phyloP scores from a whole-genome alignment of 2,797 vertebrate genomes.

The Hephaestus fuliginosus region DNA sequence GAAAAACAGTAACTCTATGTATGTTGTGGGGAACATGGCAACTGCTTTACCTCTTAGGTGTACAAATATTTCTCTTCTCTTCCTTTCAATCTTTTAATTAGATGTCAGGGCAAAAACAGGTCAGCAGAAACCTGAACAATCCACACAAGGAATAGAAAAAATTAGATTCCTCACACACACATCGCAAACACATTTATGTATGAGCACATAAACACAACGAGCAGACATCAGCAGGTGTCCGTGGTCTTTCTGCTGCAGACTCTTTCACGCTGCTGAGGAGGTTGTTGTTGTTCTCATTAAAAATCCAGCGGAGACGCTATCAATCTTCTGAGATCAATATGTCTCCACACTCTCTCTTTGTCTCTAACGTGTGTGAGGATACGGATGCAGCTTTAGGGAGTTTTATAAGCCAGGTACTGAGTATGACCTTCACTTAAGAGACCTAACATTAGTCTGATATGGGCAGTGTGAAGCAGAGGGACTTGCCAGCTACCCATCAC shows the following conservation, averaged over 20 bases:
- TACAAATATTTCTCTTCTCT: constrained; percentile 10
- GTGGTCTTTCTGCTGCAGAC: constrained; percentile 20
- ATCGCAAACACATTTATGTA: constrained; percentile 12
- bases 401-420: constrained; percentile 24
- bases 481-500: constrained; percentile 10
- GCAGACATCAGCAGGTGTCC: constrained; percentile 30
- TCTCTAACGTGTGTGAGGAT: constrained; percentile 32
- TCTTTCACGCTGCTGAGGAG: constrained; percentile 40
- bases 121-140: constrained; percentile 17
- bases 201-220: constrained; percentile 9
- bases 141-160: constrained; percentile 18
- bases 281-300: constrained; percentile 68
- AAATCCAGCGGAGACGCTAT: constrained; percentile 59
- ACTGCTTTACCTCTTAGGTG: not conserved
- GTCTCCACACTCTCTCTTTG: constrained; percentile 25
- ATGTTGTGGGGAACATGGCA: not conserved
- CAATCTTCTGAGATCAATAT: constrained; percentile 73
- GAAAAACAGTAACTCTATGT: constrained; percentile 12
- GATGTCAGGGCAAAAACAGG: constrained; percentile 13
- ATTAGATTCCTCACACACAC: not conserved
- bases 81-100: constrained; percentile 33
- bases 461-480: constrained; percentile 4
- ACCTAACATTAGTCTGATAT: constrained; percentile 9
- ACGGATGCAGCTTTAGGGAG: constrained; percentile 20
- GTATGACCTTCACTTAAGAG: constrained; percentile 29